Conservation (phyloP, 2,888 invertebrate species). For the Carabus problematicus region DNA sequence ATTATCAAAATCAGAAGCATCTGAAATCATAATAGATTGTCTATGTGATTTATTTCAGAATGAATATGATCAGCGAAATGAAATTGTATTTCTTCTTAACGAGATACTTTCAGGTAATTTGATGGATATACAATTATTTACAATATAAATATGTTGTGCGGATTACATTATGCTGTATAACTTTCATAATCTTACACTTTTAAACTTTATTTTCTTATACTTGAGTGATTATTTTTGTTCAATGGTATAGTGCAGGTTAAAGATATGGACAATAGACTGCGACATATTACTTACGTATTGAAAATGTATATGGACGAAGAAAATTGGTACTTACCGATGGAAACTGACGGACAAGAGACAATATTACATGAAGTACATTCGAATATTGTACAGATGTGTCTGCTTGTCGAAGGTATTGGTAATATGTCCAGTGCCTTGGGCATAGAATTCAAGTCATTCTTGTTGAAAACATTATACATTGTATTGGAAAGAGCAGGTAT, state of each 20-base stretch:
- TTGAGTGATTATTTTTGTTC: not conserved
- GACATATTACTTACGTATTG: constrained; percentile 48
- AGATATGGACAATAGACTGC: constrained; percentile 13
- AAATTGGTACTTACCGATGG: constrained; percentile 61
- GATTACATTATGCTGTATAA: not conserved
- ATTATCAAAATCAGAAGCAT: constrained; percentile 65
- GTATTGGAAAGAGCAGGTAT: constrained; percentile 76
- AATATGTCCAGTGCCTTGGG: constrained; percentile 65
- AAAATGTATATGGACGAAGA: constrained; percentile 62
- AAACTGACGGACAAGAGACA: constrained; percentile 49
- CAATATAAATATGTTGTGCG: not conserved
- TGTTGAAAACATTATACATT: constrained; percentile 72
- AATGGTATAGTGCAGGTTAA: constrained; percentile 16
- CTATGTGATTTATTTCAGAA: constrained; percentile 67
- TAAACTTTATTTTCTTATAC: no score
- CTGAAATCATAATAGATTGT: constrained; percentile 67
- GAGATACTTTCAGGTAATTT: constrained; percentile 62
- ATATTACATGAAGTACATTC: constrained; percentile 61
- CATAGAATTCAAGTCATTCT: constrained; percentile 64
- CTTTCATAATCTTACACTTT: not conserved
- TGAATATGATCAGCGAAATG: constrained; percentile 64
- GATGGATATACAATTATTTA: not conserved
- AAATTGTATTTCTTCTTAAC: constrained; percentile 69
- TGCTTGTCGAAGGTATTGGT: constrained; percentile 75
- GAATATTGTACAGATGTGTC: constrained; percentile 71